Conservation (phyloP, 1,140 invertebrate genomes). For the Pygmarrhopalites habei region DNA sequence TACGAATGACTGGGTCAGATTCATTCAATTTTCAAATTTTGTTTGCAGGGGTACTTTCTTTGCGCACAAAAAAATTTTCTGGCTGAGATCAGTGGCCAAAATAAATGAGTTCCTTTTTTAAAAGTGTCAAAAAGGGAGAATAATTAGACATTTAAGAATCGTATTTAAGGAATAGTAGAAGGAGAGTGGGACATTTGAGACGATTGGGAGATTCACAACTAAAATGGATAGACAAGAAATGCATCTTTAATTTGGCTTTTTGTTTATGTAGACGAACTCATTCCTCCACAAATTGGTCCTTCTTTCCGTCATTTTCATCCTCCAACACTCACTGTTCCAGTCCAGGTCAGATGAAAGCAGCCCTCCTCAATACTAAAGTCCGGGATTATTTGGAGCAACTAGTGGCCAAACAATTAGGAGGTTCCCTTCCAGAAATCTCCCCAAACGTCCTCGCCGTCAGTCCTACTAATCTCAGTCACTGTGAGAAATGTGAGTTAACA, state of each 20-base stretch:
- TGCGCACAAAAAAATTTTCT: too few relatives aligned
- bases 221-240: too few relatives aligned
- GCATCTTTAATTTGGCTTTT: too few relatives aligned
- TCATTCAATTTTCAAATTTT: not conserved
- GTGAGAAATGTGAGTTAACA: not conserved
- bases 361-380: not conserved
- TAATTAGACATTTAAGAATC: not conserved
- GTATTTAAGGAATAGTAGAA: not conserved
- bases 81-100: not conserved
- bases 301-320: not conserved
- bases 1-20: not conserved
- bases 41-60: too few relatives aligned
- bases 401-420: not conserved
- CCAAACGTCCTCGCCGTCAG: constrained; percentile 1
- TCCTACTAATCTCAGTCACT: not conserved
- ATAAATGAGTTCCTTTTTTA: not conserved
- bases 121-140: not conserved
- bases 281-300: not conserved
- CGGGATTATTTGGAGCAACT: constrained; percentile 4
- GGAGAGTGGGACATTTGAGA: not conserved
- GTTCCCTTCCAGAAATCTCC: not conserved
- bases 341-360: not conserved
- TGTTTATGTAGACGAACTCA: too few relatives aligned
- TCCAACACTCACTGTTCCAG: not conserved
- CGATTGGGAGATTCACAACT: too few relatives aligned